Evolutionary conservation across 1,140 invertebrate genomes (phyloP).

Genomic region (Apocrypta bakeri): DNA sequence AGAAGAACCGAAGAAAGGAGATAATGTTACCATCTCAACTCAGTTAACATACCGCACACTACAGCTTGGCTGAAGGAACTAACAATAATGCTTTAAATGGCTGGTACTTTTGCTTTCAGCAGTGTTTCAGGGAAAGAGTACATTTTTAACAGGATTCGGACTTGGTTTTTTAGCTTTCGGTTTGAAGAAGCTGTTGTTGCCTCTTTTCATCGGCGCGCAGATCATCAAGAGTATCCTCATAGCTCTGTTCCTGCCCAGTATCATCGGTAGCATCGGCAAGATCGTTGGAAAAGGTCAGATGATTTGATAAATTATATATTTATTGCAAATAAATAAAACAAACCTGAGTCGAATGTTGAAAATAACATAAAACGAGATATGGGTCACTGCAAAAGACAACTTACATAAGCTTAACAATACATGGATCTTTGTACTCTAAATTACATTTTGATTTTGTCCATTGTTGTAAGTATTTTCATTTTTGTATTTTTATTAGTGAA

Average conservation of each 20-base stretch:
- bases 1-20: background rate
- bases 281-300: conserved; percentile 85
- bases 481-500: too few relatives aligned
- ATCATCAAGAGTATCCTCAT: conserved; percentile 86
- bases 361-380: too few relatives aligned
- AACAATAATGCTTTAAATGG: conserved; percentile 70
- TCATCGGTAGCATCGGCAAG: conserved; percentile 87
- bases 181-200: conserved; percentile 86
- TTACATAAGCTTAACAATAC: too few relatives aligned
- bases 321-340: too few relatives aligned
- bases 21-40: background rate
- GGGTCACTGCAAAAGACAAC: too few relatives aligned
- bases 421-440: too few relatives aligned
- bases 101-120: conserved; percentile 74
- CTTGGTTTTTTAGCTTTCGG: conserved; percentile 85
- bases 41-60: too few relatives aligned
- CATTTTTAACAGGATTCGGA: conserved; percentile 81
- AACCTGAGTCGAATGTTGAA: too few relatives aligned
- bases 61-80: conserved; percentile 69
- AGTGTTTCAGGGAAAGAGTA: conserved; percentile 76
- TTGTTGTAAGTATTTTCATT: too few relatives aligned
- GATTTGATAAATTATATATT: background rate
- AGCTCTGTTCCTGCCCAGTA: conserved; percentile 87
- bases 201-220: conserved; percentile 84
- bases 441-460: too few relatives aligned